Conservation (phyloP, 2,797 vertebrate species). For the Mycteria americana region DNA sequence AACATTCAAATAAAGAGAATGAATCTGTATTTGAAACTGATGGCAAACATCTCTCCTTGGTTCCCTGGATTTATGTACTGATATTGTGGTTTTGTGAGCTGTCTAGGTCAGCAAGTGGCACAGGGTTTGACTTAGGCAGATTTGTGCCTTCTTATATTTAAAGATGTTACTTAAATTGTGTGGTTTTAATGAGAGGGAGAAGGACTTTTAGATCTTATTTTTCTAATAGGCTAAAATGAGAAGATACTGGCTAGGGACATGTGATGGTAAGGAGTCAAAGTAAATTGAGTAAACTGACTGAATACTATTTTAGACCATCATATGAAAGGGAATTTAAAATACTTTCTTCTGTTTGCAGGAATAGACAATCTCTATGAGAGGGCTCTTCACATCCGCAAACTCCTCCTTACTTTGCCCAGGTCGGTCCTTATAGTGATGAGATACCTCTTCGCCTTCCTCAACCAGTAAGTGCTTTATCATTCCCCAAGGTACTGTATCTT, state of each 20-base stretch:
- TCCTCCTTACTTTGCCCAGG: slow-evolving; percentile 91
- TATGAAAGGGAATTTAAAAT: not conserved
- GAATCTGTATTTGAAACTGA: not conserved
- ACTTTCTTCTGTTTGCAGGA: slow-evolving; percentile 77
- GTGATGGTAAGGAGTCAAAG: not conserved
- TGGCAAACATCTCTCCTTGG: not conserved
- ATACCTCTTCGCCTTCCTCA: slow-evolving; percentile 97
- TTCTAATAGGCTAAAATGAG: not conserved
- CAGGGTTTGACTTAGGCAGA: not conserved
- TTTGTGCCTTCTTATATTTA: not conserved
- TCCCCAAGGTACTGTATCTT: not conserved
- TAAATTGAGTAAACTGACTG: not conserved
- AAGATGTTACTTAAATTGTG: not conserved
- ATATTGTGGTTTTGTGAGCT: not conserved
- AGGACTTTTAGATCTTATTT: not conserved
- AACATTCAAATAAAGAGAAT: not conserved
- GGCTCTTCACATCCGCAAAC: slow-evolving; percentile 93
- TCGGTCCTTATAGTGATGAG: slow-evolving; percentile 95
- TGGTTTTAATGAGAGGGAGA: not conserved
- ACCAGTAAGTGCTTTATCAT: slow-evolving; percentile 86
- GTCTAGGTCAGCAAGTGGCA: not conserved
- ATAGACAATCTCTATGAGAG: slow-evolving; percentile 97
- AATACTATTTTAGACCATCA: not conserved
- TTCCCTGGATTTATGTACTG: not conserved
- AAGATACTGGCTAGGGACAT: not conserved